phyloP scores from a whole-genome alignment of 1,140 invertebrate species.

The Nasonia longicornis region DNA sequence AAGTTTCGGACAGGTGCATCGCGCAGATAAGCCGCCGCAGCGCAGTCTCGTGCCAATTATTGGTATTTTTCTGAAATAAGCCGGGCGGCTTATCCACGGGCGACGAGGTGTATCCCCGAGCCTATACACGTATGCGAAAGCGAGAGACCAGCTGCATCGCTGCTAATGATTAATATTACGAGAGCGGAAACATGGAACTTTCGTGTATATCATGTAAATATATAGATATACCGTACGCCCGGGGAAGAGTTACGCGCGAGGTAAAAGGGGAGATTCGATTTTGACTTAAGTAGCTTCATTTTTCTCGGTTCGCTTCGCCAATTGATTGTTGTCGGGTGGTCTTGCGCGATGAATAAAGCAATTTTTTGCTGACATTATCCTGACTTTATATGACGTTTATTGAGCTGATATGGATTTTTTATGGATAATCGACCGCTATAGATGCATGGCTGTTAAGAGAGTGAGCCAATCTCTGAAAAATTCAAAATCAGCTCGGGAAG shows the following conservation, averaged over 20 bases:
- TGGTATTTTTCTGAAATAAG: constrained; percentile 57
- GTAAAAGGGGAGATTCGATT: not conserved
- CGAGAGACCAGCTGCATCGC: not conserved
- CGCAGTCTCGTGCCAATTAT: constrained; percentile 63
- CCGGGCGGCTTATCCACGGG: constrained; percentile 21
- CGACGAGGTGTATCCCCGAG: constrained; percentile 20
- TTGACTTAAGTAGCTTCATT: constrained; percentile 1
- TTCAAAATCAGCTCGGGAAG: not conserved
- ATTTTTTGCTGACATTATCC: no score
- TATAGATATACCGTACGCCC: not conserved
- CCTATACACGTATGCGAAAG: constrained; percentile 30
- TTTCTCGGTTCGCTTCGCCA: not conserved
- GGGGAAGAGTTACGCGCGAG: not conserved
- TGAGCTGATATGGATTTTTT: no score
- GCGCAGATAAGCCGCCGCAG: constrained; percentile 54
- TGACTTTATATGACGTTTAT: no score
- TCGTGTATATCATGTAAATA: constrained; percentile 7
- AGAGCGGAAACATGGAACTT: constrained; percentile 22
- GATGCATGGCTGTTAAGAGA: no score
- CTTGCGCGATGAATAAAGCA: not conserved
- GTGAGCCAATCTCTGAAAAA: not conserved
- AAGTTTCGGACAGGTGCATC: constrained; percentile 56
- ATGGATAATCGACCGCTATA: no score
- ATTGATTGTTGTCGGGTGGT: constrained; percentile 3
- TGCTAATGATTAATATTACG: constrained; percentile 38